Evolutionary conservation across 2,797 vertebrate species (phyloP).

Genomic region (Florisuga fusca): DNA sequence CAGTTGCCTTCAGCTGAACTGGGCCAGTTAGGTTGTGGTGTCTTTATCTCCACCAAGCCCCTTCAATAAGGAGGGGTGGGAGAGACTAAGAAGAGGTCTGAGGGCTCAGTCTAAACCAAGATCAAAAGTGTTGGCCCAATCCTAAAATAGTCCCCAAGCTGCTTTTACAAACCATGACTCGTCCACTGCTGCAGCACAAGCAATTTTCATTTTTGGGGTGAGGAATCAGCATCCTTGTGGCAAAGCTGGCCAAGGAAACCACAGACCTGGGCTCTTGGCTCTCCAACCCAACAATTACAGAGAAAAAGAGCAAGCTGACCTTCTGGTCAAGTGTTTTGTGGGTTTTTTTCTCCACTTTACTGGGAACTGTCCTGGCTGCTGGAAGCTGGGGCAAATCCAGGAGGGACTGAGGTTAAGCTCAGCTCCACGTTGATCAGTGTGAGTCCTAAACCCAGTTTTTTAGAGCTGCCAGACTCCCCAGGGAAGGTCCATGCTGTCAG

Average conservation of each 20-base stretch:
- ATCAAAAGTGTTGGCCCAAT: neutral
- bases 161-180: neutral
- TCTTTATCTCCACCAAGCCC: neutral
- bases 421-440: neutral
- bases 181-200: neutral
- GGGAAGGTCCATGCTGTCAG: neutral
- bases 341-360: neutral
- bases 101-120: neutral
- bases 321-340: neutral
- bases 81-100: neutral
- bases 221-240: neutral
- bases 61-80: neutral
- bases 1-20: neutral
- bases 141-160: neutral
- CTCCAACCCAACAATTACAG: neutral
- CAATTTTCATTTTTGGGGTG: neutral
- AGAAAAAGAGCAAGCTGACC: neutral
- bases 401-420: neutral
- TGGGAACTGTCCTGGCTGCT: neutral
- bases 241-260: neutral
- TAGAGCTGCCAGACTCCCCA: neutral
- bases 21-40: accelerated
- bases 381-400: neutral
- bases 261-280: neutral
- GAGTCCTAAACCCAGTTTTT: neutral